A percentile compares a stretch with the other conserved stretches of the same genome.
These are phyloP conservation scores for Ochropleura plecta DNA, from an alignment of 2,888 invertebrate genomes.

Conservation along the genomic window DNA sequence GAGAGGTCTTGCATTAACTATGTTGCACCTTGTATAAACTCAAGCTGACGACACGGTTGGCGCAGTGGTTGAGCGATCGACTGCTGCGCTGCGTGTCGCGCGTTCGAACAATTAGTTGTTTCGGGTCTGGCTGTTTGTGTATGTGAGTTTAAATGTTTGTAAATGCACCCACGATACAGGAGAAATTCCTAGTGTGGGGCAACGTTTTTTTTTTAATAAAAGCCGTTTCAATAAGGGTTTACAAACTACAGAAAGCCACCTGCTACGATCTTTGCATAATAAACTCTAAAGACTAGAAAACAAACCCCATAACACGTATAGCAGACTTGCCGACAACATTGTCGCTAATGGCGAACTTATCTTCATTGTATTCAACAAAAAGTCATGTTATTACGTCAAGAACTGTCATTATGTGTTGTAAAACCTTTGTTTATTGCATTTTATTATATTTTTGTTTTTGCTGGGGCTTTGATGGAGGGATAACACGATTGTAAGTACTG, in stretches of 20 bases:
- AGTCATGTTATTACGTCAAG: constrained; percentile 50
- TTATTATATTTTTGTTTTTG: constrained; percentile 52
- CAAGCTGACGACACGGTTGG: too few relatives aligned
- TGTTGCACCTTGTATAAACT: too few relatives aligned
- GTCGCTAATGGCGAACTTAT: constrained; percentile 50
- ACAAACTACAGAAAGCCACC: neutral
- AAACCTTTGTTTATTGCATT: constrained; percentile 67
- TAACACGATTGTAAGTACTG: constrained; percentile 32
- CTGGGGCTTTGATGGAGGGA: constrained; percentile 35
- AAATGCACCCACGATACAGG: too few relatives aligned
- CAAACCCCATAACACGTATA: neutral
- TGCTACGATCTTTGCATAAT: neutral
- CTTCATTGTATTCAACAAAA: constrained; percentile 50
- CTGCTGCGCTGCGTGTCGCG: too few relatives aligned
- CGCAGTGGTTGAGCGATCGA: too few relatives aligned
- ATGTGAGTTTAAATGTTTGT: too few relatives aligned
- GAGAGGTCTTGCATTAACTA: too few relatives aligned
- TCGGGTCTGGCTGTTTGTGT: too few relatives aligned
- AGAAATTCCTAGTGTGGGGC: too few relatives aligned
- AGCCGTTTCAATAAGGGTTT: neutral
- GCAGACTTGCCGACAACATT: constrained; percentile 45
- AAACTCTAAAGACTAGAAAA: constrained; percentile 14
- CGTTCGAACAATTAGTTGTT: too few relatives aligned
- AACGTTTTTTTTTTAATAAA: neutral
- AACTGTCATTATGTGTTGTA: constrained; percentile 77